phyloP scores from a whole-genome alignment of 2,888 invertebrate genomes.

The Micoletzkya japonica region DNA sequence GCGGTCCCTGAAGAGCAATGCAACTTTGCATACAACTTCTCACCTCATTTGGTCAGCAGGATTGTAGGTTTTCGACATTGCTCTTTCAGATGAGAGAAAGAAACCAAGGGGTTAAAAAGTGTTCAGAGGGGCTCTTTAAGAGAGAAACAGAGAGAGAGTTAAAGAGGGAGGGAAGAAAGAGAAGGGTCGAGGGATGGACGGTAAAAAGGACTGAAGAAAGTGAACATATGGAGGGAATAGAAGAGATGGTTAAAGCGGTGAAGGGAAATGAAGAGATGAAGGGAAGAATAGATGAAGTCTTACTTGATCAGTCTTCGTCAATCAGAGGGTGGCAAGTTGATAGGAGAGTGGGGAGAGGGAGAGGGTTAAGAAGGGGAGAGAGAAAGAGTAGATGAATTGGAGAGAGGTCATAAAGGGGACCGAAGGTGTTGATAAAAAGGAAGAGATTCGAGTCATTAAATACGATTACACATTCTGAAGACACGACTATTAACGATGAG shows the following conservation, averaged over 20 bases:
- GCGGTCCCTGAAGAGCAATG: no score
- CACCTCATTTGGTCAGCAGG: no score
- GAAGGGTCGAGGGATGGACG: background rate
- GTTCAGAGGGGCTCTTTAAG: background rate
- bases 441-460: slow-evolving; percentile 2
- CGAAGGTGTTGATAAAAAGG: slow-evolving; percentile 18
- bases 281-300: no score
- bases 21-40: no score
- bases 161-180: background rate
- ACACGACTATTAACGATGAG: no score
- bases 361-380: background rate
- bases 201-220: background rate
- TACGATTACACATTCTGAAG: no score
- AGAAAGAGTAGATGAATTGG: background rate
- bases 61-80: no score
- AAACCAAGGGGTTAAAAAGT: no score
- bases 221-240: no score
- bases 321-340: slow-evolving; percentile 7
- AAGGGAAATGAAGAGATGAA: no score
- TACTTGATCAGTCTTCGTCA: slow-evolving; percentile 25
- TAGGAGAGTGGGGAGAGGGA: background rate
- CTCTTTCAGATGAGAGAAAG: no score
- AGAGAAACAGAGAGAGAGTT: background rate
- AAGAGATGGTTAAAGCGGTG: slow-evolving; percentile 19
- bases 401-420: slow-evolving; percentile 14